These are phyloP conservation scores for Acrocyrtus sp. DNA, from an alignment of 2,888 invertebrate genomes.

Conservation along the genomic window DNA sequence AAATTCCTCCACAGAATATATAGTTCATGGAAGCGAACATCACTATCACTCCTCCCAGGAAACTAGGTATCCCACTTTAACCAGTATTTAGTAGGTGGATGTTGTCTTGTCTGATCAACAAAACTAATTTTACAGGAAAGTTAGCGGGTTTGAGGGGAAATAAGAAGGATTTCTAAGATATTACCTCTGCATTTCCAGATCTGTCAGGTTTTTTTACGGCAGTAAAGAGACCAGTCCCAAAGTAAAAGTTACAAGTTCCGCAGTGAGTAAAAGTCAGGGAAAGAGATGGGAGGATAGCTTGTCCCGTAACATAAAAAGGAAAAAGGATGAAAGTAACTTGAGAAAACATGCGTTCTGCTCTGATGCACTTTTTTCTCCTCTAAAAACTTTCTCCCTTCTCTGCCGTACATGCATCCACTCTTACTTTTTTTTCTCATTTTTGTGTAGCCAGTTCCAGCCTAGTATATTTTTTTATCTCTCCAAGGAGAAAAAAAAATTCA, in stretches of 20 bases:
- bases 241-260: background rate
- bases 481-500: background rate
- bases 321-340: slow-evolving; percentile 6
- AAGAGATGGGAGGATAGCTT: too few relatives aligned
- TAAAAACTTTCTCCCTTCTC: slow-evolving; percentile 22
- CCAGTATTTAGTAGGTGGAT: too few relatives aligned
- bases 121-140: too few relatives aligned
- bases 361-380: slow-evolving; percentile 34
- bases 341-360: slow-evolving; percentile 49
- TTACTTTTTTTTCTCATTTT: slow-evolving; percentile 2
- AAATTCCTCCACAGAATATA: background rate
- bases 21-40: background rate
- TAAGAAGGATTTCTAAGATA: too few relatives aligned
- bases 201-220: background rate
- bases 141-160: too few relatives aligned
- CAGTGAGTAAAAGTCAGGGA: background rate
- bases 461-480: background rate
- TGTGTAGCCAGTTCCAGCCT: too few relatives aligned
- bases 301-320: background rate
- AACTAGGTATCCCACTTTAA: background rate
- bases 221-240: background rate
- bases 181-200: background rate
- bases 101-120: too few relatives aligned
- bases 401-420: background rate
- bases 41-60: background rate